Evolutionary conservation across 2,797 vertebrate species (phyloP).

Genomic region (Acanthurus leucopareius): DNA sequence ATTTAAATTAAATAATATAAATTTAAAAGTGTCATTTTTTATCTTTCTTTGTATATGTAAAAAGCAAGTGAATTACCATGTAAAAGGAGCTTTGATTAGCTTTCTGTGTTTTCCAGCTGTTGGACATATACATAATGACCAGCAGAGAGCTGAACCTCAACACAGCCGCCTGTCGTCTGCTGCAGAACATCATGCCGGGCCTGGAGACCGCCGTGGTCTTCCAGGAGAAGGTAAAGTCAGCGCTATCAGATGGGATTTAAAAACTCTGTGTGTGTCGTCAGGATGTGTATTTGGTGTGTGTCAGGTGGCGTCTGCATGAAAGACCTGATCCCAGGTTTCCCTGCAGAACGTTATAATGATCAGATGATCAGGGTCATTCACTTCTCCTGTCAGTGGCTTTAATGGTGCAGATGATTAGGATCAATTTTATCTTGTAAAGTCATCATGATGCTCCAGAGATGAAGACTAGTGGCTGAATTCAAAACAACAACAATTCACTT

Average conservation of each 20-base stretch:
- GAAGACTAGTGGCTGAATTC: too few relatives aligned
- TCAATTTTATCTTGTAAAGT: too few relatives aligned
- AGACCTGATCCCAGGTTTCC: too few relatives aligned
- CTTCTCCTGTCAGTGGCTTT: too few relatives aligned
- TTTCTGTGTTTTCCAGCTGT: slow-evolving; percentile 81
- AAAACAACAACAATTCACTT: not conserved
- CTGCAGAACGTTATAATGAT: too few relatives aligned
- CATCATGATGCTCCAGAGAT: too few relatives aligned
- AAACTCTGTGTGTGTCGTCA: not conserved
- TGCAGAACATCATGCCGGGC: slow-evolving; percentile 95
- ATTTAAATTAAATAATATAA: too few relatives aligned
- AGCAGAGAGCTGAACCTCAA: slow-evolving; percentile 93
- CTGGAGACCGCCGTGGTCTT: slow-evolving; percentile 95
- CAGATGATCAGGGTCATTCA: too few relatives aligned
- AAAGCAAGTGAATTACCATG: not conserved
- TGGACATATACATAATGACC: slow-evolving; percentile 96
- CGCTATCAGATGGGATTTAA: not conserved
- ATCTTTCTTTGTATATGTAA: not conserved
- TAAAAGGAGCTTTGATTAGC: not conserved
- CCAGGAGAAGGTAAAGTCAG: slow-evolving; percentile 91
- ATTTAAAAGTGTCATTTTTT: too few relatives aligned
- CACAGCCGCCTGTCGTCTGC: slow-evolving; percentile 93
- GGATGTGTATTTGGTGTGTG: not conserved
- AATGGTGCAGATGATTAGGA: too few relatives aligned
- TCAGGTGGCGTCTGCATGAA: too few relatives aligned